These are phyloP conservation scores for Neodontobutis hainanensis DNA, from an alignment of 2,113 vertebrate species.

Conservation along the genomic window DNA sequence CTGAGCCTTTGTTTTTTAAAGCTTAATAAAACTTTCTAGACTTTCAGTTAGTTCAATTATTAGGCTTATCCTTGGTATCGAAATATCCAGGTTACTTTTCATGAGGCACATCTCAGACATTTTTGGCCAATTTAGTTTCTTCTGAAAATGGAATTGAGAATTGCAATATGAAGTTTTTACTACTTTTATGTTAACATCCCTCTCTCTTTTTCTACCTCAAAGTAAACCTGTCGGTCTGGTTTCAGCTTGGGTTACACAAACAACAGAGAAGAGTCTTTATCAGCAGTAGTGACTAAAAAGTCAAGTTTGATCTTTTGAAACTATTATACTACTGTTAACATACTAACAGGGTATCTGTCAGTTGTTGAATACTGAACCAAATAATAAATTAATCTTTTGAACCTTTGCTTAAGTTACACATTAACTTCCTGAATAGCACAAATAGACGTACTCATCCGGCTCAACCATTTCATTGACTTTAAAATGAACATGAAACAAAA, in stretches of 20 bases:
- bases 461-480: not conserved
- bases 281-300: constrained; percentile 16
- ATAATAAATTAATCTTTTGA: not conserved
- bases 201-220: constrained; percentile 52
- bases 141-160: constrained; percentile 21
- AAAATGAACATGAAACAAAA: not conserved
- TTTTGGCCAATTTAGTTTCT: not conserved
- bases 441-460: constrained; percentile 1
- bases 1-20: not conserved
- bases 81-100: not conserved
- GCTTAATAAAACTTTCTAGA: too few species aligned
- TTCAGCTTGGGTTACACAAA: constrained; percentile 60
- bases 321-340: not conserved
- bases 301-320: not conserved
- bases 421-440: constrained; percentile 42
- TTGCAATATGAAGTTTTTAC: not conserved
- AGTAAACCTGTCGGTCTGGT: constrained; percentile 75
- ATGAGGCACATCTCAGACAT: not conserved
- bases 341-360: not conserved
- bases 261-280: constrained; percentile 8
- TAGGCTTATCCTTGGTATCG: not conserved
- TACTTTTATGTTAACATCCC: constrained; percentile 9
- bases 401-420: constrained; percentile 36
- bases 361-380: not conserved
- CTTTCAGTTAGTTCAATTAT: not conserved